A percentile compares a stretch with the other conserved stretches of the same genome.
phyloP scores from a whole-genome alignment of 2,797 vertebrate species.

The Mus spretus region DNA sequence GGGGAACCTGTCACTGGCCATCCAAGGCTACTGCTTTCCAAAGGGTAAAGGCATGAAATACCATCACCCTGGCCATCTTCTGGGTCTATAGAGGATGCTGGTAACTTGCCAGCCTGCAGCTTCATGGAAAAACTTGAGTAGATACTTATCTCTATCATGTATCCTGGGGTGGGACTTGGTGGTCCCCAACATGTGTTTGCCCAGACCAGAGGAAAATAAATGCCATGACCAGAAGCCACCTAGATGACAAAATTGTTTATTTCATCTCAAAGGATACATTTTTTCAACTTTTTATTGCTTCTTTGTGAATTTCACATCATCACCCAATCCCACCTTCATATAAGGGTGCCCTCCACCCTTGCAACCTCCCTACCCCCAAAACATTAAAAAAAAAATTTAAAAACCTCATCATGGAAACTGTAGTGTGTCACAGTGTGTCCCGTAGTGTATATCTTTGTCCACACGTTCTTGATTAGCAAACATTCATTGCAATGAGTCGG shows the following conservation, averaged over 20 bases:
- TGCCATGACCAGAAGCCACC: neutral
- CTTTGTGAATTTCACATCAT: neutral
- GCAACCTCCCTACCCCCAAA: neutral
- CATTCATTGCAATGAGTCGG: neutral
- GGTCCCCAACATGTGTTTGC: neutral
- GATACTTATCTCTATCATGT: neutral
- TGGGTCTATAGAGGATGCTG: rapidly evolving
- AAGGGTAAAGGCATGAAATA: neutral
- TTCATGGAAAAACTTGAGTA: neutral
- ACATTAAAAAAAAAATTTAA: neutral
- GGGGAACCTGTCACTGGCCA: neutral
- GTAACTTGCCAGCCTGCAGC: neutral
- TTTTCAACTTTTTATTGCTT: neutral
- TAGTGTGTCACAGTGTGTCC: neutral
- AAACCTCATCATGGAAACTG: neutral
- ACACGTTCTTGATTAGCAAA: neutral
- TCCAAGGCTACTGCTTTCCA: neutral
- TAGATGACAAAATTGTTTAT: neutral
- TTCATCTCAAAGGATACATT: neutral
- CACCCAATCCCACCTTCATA: neutral
- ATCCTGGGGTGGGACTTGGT: neutral
- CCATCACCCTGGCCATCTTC: neutral
- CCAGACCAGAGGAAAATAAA: neutral
- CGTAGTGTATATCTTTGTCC: neutral
- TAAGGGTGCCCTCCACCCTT: neutral